Evolutionary conservation across 2,113 vertebrate species (phyloP).

Genomic region (Physeter macrocephalus): DNA sequence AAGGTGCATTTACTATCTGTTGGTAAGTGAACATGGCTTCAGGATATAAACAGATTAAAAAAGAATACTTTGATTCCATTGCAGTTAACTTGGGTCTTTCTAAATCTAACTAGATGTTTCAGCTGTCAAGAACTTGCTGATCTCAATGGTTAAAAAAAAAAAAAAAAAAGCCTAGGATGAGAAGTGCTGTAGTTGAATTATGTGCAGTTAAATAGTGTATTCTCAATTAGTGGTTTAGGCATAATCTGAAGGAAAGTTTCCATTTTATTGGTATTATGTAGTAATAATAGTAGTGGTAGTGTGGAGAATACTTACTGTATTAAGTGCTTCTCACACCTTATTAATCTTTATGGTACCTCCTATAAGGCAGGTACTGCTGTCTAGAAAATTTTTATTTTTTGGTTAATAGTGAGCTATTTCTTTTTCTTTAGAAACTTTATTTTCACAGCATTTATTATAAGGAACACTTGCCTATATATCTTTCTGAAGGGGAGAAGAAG

Average conservation of each 20-base stretch:
- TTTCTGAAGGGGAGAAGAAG: neutral
- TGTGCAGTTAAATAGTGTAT: neutral
- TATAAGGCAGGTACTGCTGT: neutral
- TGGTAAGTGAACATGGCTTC: neutral
- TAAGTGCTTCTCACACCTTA: neutral
- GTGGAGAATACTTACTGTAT: neutral
- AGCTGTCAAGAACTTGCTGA: neutral
- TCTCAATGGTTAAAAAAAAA: neutral
- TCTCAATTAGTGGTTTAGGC: neutral
- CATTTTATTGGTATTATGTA: neutral
- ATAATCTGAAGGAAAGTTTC: neutral
- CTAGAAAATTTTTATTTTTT: neutral
- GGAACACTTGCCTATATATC: neutral
- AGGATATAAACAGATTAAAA: neutral
- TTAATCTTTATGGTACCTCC: neutral
- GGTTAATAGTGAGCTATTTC: neutral
- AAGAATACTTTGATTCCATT: neutral
- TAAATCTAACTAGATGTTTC: neutral
- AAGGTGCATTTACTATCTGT: neutral
- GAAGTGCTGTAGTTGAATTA: neutral
- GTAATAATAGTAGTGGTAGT: neutral
- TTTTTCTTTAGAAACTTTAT: neutral
- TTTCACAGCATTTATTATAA: conserved; percentile 16
- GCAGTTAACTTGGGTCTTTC: neutral
- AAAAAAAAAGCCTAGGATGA: neutral